Conservation (phyloP, 2,113 vertebrate species). For the Tichodroma muraria region DNA sequence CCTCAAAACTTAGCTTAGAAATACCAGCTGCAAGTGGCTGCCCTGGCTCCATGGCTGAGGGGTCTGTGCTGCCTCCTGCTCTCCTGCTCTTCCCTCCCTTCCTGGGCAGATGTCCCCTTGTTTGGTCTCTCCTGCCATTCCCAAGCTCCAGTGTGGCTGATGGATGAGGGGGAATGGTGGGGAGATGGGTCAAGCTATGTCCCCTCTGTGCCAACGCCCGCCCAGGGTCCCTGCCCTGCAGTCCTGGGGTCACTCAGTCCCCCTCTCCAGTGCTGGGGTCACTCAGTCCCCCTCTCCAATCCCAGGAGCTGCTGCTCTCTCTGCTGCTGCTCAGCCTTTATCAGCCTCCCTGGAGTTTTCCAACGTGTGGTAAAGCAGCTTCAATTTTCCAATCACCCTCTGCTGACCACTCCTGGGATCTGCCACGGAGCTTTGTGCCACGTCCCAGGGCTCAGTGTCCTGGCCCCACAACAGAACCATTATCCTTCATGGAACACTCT, state of each 20-base stretch:
- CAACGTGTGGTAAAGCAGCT: fast-evolving
- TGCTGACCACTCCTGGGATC: background rate
- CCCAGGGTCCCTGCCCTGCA: background rate
- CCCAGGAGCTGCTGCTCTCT: background rate
- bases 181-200: background rate
- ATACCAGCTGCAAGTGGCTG: fast-evolving
- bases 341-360: background rate
- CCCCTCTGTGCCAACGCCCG: background rate
- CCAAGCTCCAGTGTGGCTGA: background rate
- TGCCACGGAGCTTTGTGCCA: fast-evolving
- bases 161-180: background rate
- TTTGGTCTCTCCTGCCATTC: background rate
- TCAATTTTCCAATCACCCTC: background rate
- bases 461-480: background rate
- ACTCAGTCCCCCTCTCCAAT: background rate
- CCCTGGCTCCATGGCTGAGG: fast-evolving
- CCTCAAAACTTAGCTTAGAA: background rate
- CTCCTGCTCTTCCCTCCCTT: background rate
- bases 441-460: background rate
- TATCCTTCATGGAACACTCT: fast-evolving
- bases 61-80: background rate
- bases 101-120: background rate
- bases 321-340: background rate
- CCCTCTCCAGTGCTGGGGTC: background rate
- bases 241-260: background rate